phyloP scores from a whole-genome alignment of 1,140 invertebrate genomes.

The Drosophila bipectinata region DNA sequence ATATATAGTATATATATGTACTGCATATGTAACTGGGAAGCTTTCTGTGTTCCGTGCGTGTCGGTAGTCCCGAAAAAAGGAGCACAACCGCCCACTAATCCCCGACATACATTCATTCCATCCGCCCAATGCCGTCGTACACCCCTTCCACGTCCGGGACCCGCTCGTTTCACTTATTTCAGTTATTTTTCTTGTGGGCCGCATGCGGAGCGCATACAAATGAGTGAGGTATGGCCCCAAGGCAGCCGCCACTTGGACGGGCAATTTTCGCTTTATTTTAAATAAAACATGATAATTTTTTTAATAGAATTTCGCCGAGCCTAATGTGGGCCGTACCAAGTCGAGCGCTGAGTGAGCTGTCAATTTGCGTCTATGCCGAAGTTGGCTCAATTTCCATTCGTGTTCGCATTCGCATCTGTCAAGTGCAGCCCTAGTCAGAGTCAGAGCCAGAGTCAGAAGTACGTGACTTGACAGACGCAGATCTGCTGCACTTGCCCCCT shows the following conservation, averaged over 20 bases:
- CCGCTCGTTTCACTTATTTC: slow-evolving; percentile 64
- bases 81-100: slow-evolving; percentile 43
- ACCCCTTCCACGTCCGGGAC: slow-evolving; percentile 12
- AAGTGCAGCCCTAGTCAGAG: slow-evolving; percentile 21
- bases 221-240: slow-evolving; percentile 31
- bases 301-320: slow-evolving; percentile 63
- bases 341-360: slow-evolving; percentile 37
- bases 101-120: slow-evolving; percentile 16
- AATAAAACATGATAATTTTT: slow-evolving; percentile 73
- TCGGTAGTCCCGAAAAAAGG: slow-evolving; percentile 27
- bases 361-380: slow-evolving; percentile 34
- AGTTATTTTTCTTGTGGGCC: slow-evolving; percentile 64
- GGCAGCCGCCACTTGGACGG: slow-evolving; percentile 18
- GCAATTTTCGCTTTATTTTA: slow-evolving; percentile 56
- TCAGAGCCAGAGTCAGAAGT: slow-evolving; percentile 4
- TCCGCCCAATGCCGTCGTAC: slow-evolving; percentile 6
- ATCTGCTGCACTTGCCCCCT: slow-evolving; percentile 28
- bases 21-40: slow-evolving; percentile 7
- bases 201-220: slow-evolving; percentile 69
- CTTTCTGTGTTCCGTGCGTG: slow-evolving; percentile 56
- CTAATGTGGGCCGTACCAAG: slow-evolving; percentile 6
- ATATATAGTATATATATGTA: slow-evolving; percentile 8
- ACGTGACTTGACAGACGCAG: slow-evolving; percentile 38
- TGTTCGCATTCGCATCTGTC: slow-evolving; percentile 34
- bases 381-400: slow-evolving; percentile 49